Evolutionary conservation across 2,797 vertebrate genomes (phyloP).

Genomic region (Falco concolor): DNA sequence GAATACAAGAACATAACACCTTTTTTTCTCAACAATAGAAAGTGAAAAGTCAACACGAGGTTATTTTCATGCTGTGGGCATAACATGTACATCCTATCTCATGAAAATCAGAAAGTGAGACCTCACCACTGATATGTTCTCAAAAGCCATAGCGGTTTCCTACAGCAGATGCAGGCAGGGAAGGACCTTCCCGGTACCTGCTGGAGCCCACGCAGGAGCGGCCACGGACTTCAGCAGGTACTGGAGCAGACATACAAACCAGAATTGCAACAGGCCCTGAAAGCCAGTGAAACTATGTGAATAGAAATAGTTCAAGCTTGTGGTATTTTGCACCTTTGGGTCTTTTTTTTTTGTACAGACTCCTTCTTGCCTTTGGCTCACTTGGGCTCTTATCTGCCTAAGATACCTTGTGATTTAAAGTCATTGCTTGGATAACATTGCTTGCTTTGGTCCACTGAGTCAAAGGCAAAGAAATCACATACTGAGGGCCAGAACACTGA

Average conservation of each 20-base stretch:
- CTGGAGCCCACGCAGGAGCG: not conserved
- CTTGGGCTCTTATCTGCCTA: not conserved
- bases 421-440: not conserved
- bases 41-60: slow-evolving; percentile 64
- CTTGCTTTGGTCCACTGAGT: not conserved
- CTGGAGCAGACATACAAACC: not conserved
- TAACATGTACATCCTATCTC: slow-evolving; percentile 47
- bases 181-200: not conserved
- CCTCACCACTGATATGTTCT: not conserved
- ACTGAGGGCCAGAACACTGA: slow-evolving; percentile 25
- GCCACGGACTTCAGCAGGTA: not conserved
- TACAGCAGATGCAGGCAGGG: not conserved
- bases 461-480: slow-evolving; percentile 34
- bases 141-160: not conserved
- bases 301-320: not conserved
- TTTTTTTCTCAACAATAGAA: slow-evolving; percentile 73
- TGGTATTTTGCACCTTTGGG: not conserved
- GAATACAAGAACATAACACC: slow-evolving; percentile 79
- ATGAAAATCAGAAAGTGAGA: slow-evolving; percentile 26
- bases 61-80: slow-evolving; percentile 67
- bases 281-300: not conserved
- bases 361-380: not conserved
- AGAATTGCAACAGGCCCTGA: not conserved
- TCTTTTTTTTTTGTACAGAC: not conserved
- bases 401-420: not conserved